phyloP scores from a whole-genome alignment of 1,140 invertebrate genomes.

The Thalassaphorura encarpata region DNA sequence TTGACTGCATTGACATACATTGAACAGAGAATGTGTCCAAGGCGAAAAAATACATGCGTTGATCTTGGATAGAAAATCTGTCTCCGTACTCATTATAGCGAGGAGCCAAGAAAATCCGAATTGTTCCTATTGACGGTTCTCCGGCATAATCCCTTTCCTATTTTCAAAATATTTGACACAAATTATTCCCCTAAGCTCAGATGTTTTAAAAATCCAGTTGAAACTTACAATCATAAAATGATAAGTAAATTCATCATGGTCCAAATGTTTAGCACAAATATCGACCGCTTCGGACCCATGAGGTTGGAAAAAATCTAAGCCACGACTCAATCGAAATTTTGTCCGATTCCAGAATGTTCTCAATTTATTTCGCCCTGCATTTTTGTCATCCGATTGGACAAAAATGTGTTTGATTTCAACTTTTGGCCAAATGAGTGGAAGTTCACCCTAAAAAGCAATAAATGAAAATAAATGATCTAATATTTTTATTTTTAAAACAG shows the following conservation, averaged over 20 bases:
- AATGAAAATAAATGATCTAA: not conserved
- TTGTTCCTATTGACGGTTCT: not conserved
- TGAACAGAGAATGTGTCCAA: not conserved
- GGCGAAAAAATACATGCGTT: not conserved
- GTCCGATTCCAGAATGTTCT: not conserved
- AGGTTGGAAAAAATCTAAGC: not conserved
- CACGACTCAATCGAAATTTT: not conserved
- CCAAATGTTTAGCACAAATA: slow-evolving; percentile 12
- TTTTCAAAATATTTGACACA: not conserved
- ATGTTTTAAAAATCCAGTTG: not conserved
- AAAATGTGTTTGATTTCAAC: not conserved
- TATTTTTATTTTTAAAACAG: not conserved
- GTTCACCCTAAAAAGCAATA: not conserved
- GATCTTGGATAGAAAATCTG: not conserved
- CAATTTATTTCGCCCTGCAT: not conserved
- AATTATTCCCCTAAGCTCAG: not conserved
- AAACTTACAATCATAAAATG: not conserved
- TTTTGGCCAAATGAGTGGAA: not conserved
- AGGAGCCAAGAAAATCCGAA: slow-evolving; percentile 3
- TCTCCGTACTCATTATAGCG: not conserved
- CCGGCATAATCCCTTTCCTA: not conserved
- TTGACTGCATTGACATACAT: not conserved
- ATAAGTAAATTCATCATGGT: slow-evolving; percentile 3
- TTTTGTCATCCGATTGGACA: not conserved
- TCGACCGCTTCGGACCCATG: not conserved